phyloP scores from a whole-genome alignment of 2,888 invertebrate genomes.

The Odontothrips loti region DNA sequence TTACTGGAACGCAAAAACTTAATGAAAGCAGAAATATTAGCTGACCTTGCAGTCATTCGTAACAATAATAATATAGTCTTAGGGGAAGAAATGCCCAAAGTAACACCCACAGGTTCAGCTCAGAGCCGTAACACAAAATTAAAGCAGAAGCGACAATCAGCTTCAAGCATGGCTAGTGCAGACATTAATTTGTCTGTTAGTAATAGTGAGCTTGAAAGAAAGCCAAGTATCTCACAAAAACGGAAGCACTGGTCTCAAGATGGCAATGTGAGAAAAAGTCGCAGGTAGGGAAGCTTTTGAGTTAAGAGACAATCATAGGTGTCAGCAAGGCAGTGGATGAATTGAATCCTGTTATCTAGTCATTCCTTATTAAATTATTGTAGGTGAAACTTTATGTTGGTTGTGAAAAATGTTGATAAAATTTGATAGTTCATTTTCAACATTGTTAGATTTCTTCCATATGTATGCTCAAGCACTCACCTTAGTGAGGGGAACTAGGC shows the following conservation, averaged over 20 bases:
- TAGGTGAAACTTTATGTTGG: slow-evolving; percentile 1
- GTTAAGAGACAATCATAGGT: slow-evolving; percentile 5
- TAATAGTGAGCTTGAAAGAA: too few species aligned
- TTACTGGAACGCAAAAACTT: not conserved
- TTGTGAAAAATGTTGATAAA: slow-evolving; percentile 1
- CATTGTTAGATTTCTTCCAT: not conserved
- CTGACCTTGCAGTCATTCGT: not conserved
- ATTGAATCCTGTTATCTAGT: slow-evolving; percentile 12
- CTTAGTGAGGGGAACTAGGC: not conserved
- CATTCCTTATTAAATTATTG: slow-evolving; percentile 12
- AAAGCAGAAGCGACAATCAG: not conserved
- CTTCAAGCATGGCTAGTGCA: not conserved
- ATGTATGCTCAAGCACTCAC: not conserved
- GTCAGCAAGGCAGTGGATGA: slow-evolving; percentile 2
- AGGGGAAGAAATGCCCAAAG: not conserved
- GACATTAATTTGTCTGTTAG: not conserved
- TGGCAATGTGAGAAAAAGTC: not conserved
- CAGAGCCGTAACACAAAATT: not conserved
- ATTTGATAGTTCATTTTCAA: not conserved
- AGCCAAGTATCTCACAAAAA: not conserved
- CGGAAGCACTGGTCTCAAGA: slow-evolving; percentile 1
- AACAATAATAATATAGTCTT: slow-evolving; percentile 11
- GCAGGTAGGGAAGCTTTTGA: slow-evolving; percentile 5
- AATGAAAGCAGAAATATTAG: slow-evolving; percentile 10
- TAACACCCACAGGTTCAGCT: not conserved